phyloP scores from a whole-genome alignment of 2,888 invertebrate species.

The Drosophila mettleri region DNA sequence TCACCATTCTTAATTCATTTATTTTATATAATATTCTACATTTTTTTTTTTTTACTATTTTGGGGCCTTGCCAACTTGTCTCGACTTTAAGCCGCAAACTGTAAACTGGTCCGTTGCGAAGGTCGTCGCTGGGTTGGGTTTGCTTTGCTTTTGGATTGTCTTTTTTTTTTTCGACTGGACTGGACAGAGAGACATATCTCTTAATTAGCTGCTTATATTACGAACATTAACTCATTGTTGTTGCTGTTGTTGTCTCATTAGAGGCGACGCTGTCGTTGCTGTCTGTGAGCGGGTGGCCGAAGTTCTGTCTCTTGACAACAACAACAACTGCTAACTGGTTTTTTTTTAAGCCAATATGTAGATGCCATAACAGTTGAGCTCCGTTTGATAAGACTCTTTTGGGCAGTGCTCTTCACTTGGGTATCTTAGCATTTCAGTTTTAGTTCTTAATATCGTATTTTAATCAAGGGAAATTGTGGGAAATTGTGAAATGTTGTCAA shows the following conservation, averaged over 20 bases:
- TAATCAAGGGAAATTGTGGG: background rate
- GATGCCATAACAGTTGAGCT: background rate
- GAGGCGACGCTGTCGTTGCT: slow-evolving; percentile 29
- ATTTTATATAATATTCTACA: background rate
- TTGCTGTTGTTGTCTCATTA: slow-evolving; percentile 58
- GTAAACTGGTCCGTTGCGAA: slow-evolving; percentile 65
- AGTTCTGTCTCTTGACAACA: background rate
- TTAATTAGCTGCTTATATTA: slow-evolving; percentile 74
- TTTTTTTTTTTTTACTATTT: background rate
- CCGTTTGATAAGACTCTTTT: no score
- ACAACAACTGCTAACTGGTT: slow-evolving; percentile 42
- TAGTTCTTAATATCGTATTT: background rate
- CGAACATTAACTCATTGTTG: slow-evolving; percentile 46
- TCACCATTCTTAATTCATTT: background rate
- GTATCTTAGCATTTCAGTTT: background rate
- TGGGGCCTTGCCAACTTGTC: slow-evolving; percentile 31
- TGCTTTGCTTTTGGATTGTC: slow-evolving; percentile 5
- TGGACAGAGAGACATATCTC: slow-evolving; percentile 46
- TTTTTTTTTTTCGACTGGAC: slow-evolving; percentile 1
- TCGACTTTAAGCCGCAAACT: slow-evolving; percentile 46
- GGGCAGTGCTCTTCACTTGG: no score
- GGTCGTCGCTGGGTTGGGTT: slow-evolving; percentile 45
- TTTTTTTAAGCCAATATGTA: slow-evolving; percentile 19
- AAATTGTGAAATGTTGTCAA: no score
- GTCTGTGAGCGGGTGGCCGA: slow-evolving; percentile 59